A percentile compares a stretch with the other conserved stretches of the same genome.
These are phyloP conservation scores for Triplophysa siluroides DNA, from an alignment of 2,113 vertebrate species.

Conservation along the genomic window DNA sequence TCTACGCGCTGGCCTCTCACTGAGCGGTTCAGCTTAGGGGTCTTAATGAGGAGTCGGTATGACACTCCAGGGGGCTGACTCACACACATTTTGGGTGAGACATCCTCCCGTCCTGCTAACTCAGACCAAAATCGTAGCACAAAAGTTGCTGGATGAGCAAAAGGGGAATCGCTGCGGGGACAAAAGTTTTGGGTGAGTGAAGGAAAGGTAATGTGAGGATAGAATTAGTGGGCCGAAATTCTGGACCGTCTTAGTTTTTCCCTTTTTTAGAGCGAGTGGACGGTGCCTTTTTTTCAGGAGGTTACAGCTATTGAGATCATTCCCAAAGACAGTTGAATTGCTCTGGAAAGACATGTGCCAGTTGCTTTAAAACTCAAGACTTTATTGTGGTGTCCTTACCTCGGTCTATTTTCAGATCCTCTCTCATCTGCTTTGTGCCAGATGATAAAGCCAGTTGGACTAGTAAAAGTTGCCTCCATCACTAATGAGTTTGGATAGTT, in stretches of 20 bases:
- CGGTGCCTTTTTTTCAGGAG: not conserved
- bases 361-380: conserved; percentile 23
- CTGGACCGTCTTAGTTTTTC: conserved; percentile 19
- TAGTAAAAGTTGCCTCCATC: conserved; percentile 51
- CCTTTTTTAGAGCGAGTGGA: not conserved
- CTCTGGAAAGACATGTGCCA: conserved; percentile 33
- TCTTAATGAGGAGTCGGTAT: conserved; percentile 51
- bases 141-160: conserved; percentile 49
- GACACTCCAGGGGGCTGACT: conserved; percentile 50
- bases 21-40: conserved; percentile 32
- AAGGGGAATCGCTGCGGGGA: conserved; percentile 34
- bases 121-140: conserved; percentile 40
- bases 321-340: conserved; percentile 10
- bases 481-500: conserved; percentile 54
- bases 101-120: conserved; percentile 54
- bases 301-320: conserved; percentile 15
- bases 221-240: conserved; percentile 20
- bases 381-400: conserved; percentile 40
- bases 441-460: conserved; percentile 49
- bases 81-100: conserved; percentile 45
- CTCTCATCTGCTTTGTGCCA: conserved; percentile 39
- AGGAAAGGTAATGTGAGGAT: conserved; percentile 29
- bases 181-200: conserved; percentile 9
- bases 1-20: conserved; percentile 24
- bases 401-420: conserved; percentile 47